Evolutionary conservation across 2,797 vertebrate genomes (phyloP).

Genomic region (Dendrocincla fuliginosa): DNA sequence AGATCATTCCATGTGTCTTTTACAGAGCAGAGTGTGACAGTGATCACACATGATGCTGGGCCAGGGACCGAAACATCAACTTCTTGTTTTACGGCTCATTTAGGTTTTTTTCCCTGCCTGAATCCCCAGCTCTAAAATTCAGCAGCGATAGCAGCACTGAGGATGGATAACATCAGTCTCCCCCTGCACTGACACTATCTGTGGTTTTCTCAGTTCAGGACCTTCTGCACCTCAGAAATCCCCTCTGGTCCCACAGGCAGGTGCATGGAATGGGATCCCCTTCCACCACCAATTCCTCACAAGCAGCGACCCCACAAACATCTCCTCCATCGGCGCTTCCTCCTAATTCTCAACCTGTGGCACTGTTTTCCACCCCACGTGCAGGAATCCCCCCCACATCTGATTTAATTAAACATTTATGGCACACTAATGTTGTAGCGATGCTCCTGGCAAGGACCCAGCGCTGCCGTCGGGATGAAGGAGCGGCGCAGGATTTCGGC

Average conservation of each 20-base stretch:
- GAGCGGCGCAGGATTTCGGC: neutral
- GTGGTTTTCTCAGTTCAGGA: neutral
- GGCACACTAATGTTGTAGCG: neutral
- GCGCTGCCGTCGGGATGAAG: neutral
- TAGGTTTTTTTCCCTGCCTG: neutral
- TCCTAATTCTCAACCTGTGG: neutral
- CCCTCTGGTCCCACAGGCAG: neutral
- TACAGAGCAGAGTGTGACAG: neutral
- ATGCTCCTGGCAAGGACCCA: neutral
- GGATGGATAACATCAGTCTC: neutral
- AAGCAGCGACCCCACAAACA: rapidly evolving
- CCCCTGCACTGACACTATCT: neutral
- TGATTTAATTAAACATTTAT: neutral
- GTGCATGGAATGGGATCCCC: rapidly evolving
- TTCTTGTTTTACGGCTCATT: neutral
- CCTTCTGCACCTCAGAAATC: neutral
- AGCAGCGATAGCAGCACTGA: rapidly evolving
- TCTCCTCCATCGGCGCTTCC: neutral
- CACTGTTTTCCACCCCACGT: neutral
- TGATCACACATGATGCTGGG: rapidly evolving
- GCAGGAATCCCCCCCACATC: neutral
- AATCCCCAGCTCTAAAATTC: neutral
- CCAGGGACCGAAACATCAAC: neutral
- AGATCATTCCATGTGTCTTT: neutral
- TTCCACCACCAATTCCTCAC: rapidly evolving